Percentiles rank a stretch among this genome's conserved stretches.
Conservation (phyloP, 2,888 invertebrate genomes). For the Fragum whitleyi region DNA sequence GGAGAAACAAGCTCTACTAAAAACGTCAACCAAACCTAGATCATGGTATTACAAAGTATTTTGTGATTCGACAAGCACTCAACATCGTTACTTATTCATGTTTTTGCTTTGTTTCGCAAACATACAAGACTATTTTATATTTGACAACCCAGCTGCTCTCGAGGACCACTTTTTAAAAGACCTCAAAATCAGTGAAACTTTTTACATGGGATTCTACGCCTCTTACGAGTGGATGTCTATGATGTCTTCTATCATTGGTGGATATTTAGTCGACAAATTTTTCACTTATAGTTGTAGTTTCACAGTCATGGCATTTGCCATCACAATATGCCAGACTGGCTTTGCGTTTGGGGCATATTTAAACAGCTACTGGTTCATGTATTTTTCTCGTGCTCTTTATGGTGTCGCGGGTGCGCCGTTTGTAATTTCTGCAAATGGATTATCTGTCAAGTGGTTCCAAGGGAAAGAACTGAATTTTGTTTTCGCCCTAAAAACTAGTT, state of each 20-base stretch:
- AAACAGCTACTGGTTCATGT: conserved; percentile 9
- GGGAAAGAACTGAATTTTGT: conserved; percentile 11
- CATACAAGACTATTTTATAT: conserved; percentile 6
- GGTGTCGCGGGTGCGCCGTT: background rate
- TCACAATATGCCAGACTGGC: background rate
- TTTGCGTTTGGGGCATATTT: background rate
- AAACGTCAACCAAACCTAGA: background rate
- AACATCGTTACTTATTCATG: conserved; percentile 7
- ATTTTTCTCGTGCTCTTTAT: background rate
- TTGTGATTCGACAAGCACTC: conserved; percentile 7
- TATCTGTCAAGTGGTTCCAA: conserved; percentile 12
- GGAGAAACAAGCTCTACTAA: background rate
- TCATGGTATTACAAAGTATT: background rate
- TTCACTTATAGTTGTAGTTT: background rate
- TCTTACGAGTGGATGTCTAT: conserved; percentile 11
- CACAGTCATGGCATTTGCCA: background rate
- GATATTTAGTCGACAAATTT: conserved; percentile 10
- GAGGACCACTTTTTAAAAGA: conserved; percentile 17
- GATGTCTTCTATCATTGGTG: background rate
- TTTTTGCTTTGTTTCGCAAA: conserved; percentile 1
- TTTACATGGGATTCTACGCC: conserved; percentile 11
- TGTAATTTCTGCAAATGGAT: background rate
- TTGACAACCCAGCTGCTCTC: conserved; percentile 8
- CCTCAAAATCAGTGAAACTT: conserved; percentile 6
- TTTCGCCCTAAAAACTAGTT: conserved; percentile 1